A percentile compares a stretch with the other conserved stretches of the same genome.
Evolutionary conservation across 1,140 invertebrate genomes (phyloP).

Genomic region (Solenopsis invicta): DNA sequence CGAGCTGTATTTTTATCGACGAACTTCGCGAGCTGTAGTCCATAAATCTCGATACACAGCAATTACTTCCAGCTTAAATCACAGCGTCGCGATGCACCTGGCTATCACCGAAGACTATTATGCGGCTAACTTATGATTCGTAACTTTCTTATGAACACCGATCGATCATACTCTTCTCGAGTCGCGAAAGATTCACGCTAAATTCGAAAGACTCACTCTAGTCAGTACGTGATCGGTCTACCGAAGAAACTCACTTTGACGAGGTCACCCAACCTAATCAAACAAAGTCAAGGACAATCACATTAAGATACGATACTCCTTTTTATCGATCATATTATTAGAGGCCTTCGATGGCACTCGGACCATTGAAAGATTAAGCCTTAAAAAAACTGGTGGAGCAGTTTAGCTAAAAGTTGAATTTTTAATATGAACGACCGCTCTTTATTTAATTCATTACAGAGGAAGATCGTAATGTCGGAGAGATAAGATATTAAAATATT

Average conservation of each 20-base stretch:
- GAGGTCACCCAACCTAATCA: constrained; percentile 19
- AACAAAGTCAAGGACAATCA: constrained; percentile 51
- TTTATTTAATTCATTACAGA: constrained; percentile 23
- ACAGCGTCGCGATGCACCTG: constrained; percentile 49
- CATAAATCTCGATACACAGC: constrained; percentile 53
- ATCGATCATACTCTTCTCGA: constrained; percentile 19
- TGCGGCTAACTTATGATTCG: constrained; percentile 41
- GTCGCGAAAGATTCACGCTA: constrained; percentile 1
- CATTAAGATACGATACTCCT: constrained; percentile 27
- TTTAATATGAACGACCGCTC: neutral
- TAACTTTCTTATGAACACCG: neutral
- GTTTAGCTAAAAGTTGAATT: constrained; percentile 28
- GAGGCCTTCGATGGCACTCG: neutral
- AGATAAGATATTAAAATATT: constrained; percentile 14
- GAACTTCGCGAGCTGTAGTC: constrained; percentile 31
- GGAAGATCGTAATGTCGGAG: neutral
- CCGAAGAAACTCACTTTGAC: constrained; percentile 7
- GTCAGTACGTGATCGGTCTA: constrained; percentile 10
- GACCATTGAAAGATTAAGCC: constrained; percentile 20
- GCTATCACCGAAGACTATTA: constrained; percentile 33
- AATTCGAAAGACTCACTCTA: neutral
- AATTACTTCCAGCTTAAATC: constrained; percentile 58
- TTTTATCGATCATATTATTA: constrained; percentile 46
- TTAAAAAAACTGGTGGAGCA: neutral
- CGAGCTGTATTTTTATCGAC: constrained; percentile 38